Evolutionary conservation across 1,140 invertebrate species (phyloP).

Genomic region (Schlechtendalia chinensis): DNA sequence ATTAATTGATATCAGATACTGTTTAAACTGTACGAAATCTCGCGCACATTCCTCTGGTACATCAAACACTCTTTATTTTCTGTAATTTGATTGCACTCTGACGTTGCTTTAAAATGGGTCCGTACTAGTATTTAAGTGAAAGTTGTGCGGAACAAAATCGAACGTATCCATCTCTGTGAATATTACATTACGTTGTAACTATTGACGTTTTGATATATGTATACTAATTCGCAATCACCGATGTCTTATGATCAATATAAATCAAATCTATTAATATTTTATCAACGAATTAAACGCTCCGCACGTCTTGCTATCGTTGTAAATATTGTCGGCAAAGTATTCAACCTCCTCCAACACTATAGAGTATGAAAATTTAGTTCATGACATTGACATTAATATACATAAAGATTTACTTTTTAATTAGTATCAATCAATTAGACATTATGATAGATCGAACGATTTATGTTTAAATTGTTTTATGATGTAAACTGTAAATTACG

Average conservation of each 20-base stretch:
- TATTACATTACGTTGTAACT: not conserved
- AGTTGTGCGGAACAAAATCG: slow-evolving; percentile 15
- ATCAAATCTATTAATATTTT: no score
- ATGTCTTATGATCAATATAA: no score
- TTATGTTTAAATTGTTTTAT: not conserved
- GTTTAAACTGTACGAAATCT: slow-evolving; percentile 11
- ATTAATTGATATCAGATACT: not conserved
- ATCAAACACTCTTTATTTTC: not conserved
- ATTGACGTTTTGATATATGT: no score
- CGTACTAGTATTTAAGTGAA: not conserved
- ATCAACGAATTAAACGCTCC: no score
- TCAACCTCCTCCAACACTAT: no score
- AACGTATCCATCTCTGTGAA: slow-evolving; percentile 28
- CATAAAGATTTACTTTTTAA: not conserved
- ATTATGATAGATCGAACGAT: not conserved
- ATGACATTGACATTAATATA: no score
- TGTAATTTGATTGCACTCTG: not conserved
- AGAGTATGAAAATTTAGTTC: no score
- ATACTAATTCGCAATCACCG: not conserved
- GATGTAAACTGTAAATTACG: not conserved
- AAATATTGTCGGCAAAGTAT: no score
- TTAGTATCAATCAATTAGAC: not conserved
- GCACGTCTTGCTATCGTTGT: no score
- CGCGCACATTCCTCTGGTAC: slow-evolving; percentile 32
- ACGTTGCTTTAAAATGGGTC: not conserved